Evolutionary conservation across 1,140 invertebrate genomes (phyloP).

Genomic region (Zaprionus ornatus): DNA sequence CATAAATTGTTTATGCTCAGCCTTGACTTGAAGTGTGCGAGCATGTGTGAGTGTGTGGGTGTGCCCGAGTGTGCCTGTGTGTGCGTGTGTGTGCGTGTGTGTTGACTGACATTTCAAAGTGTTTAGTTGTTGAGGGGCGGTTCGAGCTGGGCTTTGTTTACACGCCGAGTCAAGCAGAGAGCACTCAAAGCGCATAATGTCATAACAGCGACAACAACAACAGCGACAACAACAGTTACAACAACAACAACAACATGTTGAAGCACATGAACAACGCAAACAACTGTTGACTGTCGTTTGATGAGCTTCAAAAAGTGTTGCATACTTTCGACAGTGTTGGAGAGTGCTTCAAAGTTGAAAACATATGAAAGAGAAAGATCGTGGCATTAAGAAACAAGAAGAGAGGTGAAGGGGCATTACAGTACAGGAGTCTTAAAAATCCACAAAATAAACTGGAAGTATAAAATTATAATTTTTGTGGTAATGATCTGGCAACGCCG

Average conservation of each 20-base stretch:
- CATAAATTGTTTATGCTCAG: constrained; percentile 69
- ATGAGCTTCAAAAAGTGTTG: constrained; percentile 31
- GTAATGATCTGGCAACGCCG: no score
- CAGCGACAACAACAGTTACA: constrained; percentile 7
- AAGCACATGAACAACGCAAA: constrained; percentile 8
- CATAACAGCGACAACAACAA: constrained; percentile 20
- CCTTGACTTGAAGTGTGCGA: constrained; percentile 25
- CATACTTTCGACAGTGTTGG: constrained; percentile 22
- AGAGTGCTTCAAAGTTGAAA: constrained; percentile 16
- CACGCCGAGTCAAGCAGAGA: constrained; percentile 23
- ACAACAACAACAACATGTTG: not conserved
- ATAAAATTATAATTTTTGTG: no score
- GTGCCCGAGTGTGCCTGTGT: not conserved
- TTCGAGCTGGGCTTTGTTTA: constrained; percentile 37
- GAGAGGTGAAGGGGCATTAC: not conserved
- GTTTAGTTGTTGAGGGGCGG: constrained; percentile 7
- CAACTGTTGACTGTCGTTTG: constrained; percentile 26
- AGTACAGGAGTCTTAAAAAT: no score
- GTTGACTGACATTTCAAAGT: constrained; percentile 35
- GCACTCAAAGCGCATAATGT: constrained; percentile 11
- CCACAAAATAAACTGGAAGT: no score
- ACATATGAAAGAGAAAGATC: not conserved
- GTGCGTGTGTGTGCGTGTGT: not conserved
- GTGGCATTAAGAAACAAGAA: not conserved
- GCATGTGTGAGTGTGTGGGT: constrained; percentile 10